These are phyloP conservation scores for Argopecten irradians DNA, from an alignment of 1,140 invertebrate species.

Conservation along the genomic window DNA sequence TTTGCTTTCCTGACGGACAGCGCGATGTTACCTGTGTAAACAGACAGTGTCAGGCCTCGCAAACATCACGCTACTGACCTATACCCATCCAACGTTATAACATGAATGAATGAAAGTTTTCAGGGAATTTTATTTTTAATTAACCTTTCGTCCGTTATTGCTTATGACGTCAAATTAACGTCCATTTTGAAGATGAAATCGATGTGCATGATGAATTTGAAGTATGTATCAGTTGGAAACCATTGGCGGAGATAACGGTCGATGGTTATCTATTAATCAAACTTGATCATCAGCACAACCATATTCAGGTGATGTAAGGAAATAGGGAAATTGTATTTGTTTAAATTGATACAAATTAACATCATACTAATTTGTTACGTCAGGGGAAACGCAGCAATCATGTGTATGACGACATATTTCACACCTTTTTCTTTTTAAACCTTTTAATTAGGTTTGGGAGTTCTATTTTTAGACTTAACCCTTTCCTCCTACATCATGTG, in stretches of 20 bases:
- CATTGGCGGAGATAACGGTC: not conserved
- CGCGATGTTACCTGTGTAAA: not conserved
- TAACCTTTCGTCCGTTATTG: not conserved
- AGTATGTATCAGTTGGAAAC: not conserved
- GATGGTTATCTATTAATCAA: not conserved
- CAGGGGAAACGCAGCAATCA: not conserved
- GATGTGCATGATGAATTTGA: not conserved
- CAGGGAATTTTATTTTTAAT: not conserved
- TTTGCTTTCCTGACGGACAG: not conserved
- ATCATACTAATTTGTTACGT: not conserved
- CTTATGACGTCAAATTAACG: not conserved
- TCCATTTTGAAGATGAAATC: not conserved
- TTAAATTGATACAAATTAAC: not conserved
- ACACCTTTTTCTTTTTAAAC: not conserved
- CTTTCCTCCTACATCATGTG: not conserved
- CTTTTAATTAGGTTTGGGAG: not conserved
- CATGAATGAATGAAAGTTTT: not conserved
- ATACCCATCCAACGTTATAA: not conserved
- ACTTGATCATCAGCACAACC: not conserved
- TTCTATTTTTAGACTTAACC: not conserved
- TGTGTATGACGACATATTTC: not conserved
- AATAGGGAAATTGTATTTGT: not conserved
- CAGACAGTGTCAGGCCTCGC: not conserved
- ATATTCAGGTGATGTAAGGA: not conserved
- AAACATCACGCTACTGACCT: not conserved